Evolutionary conservation across 2,888 invertebrate genomes (phyloP).

Genomic region (Epinotia nisella): DNA sequence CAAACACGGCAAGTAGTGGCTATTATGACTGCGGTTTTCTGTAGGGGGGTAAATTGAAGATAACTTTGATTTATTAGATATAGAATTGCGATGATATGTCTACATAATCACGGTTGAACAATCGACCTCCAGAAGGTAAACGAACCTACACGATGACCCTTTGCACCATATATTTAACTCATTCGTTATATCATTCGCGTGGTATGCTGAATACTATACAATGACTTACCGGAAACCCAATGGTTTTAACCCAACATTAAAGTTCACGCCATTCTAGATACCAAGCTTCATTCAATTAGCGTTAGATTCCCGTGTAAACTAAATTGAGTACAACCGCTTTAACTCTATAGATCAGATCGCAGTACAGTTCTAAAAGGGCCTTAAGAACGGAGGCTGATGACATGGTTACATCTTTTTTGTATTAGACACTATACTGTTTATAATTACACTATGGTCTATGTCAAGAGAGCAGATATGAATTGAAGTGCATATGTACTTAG

Average conservation of each 20-base stretch:
- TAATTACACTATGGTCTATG: background rate
- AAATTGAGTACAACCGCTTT: background rate
- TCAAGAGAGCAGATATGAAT: background rate
- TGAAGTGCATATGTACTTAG: background rate
- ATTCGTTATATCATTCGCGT: conserved; percentile 4
- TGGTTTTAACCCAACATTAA: background rate
- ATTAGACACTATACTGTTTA: background rate
- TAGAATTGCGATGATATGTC: background rate
- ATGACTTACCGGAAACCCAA: background rate
- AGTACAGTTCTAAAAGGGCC: background rate
- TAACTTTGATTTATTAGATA: too few species aligned
- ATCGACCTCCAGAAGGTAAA: conserved; percentile 3
- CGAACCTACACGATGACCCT: conserved; percentile 17
- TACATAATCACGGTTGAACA: background rate
- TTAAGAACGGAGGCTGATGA: background rate
- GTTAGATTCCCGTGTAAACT: background rate
- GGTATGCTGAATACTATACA: background rate
- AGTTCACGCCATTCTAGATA: background rate
- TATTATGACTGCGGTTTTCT: too few species aligned
- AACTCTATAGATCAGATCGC: background rate
- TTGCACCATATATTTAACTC: conserved; percentile 17
- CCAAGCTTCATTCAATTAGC: background rate
- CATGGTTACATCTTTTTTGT: background rate
- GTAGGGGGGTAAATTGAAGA: too few species aligned
- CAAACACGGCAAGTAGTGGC: too few species aligned